Percentiles rank a stretch among this genome's conserved stretches.
Evolutionary conservation across 2,888 invertebrate species (phyloP).

Genomic region (Drosophila stalkeri): DNA sequence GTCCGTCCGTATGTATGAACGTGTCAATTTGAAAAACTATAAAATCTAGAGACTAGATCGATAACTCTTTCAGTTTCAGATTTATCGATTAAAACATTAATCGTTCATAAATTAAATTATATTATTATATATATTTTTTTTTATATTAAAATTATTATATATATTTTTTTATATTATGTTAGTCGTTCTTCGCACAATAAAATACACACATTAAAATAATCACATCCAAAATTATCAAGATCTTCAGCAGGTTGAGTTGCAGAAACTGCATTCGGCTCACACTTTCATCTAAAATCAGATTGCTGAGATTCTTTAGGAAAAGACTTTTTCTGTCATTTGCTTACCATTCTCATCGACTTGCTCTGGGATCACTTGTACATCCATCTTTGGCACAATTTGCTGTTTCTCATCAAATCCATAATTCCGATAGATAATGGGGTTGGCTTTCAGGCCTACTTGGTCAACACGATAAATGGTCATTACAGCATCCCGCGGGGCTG

Average conservation of each 20-base stretch:
- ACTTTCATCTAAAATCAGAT: slow-evolving; percentile 22
- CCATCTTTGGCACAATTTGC: background rate
- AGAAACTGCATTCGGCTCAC: slow-evolving; percentile 47
- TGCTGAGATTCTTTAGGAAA: background rate
- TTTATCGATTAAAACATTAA: too few species aligned
- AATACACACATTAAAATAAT: slow-evolving; percentile 42
- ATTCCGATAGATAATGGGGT: background rate
- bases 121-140: too few species aligned
- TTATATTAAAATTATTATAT: too few species aligned
- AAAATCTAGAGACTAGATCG: too few species aligned
- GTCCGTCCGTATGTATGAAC: too few species aligned
- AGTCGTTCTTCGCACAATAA: background rate
- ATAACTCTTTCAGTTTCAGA: too few species aligned
- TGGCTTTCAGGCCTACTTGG: background rate
- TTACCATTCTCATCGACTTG: slow-evolving; percentile 30
- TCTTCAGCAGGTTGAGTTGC: slow-evolving; percentile 63
- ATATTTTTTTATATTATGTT: too few species aligned
- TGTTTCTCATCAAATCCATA: slow-evolving; percentile 1
- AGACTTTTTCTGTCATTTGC: background rate
- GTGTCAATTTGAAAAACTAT: too few species aligned
- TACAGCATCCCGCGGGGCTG: slow-evolving; percentile 8
- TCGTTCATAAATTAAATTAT: too few species aligned
- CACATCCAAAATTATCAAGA: slow-evolving; percentile 53
- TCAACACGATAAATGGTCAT: slow-evolving; percentile 10
- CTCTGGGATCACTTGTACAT: slow-evolving; percentile 20